These are phyloP conservation scores for Homalodisca vitripennis DNA, from an alignment of 1,140 invertebrate species.

Conservation along the genomic window DNA sequence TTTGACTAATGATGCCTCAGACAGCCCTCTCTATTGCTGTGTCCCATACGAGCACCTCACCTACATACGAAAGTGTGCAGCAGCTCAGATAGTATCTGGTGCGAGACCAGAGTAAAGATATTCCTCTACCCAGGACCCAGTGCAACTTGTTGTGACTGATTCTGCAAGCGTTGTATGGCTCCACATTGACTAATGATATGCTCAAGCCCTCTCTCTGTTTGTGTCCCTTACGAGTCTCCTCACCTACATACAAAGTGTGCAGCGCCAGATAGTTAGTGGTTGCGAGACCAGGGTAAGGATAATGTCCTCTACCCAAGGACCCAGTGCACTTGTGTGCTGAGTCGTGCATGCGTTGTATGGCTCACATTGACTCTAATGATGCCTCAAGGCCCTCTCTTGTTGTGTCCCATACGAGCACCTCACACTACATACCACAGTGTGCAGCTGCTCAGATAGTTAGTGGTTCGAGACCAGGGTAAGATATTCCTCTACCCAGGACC, in stretches of 20 bases:
- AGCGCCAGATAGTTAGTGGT: too few species aligned
- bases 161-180: neutral
- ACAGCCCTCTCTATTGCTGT: neutral
- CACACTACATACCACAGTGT: neutral
- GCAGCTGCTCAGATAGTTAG: too few species aligned
- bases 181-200: neutral
- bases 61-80: neutral
- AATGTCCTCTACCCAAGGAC: neutral
- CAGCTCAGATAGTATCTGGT: too few species aligned
- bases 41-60: slow-evolving; percentile 21
- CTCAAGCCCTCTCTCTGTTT: neutral
- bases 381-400: neutral
- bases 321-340: neutral
- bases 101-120: too few species aligned
- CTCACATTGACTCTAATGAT: neutral
- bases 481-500: neutral
- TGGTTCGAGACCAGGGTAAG: neutral
- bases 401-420: slow-evolving; percentile 20
- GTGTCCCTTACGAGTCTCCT: neutral
- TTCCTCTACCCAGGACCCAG: slow-evolving; percentile 1
- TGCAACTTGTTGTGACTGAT: neutral
- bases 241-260: slow-evolving; percentile 1
- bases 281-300: neutral
- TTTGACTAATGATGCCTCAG: neutral
- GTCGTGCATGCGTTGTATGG: neutral